Base-by-base conservation (phyloP, 2,888 invertebrate genomes). In the Sphaerophoria rueppellii region DNA sequence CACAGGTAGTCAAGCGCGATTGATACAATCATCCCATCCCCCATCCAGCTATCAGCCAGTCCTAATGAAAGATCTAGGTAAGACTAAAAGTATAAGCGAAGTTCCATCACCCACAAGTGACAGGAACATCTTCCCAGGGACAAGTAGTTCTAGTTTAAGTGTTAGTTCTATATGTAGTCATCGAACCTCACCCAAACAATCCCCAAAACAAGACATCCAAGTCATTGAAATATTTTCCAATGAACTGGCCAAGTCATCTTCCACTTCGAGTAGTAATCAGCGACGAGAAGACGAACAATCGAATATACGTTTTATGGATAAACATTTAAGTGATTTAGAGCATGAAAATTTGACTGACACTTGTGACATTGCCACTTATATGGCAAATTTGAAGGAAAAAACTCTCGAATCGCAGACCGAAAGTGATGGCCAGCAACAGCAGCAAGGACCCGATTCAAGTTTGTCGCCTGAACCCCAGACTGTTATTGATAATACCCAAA, bases 1-100 rank as follows among this genome's bases (percentile, higher is more conserved):
- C 92, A 97, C 97, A 70, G 96, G 98, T 90, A 97, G 97, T 91
- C 97, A 97, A 93, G 97, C 98, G 81, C 95, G 97, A 89, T 95
- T 98, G 90, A 97, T 98, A 91, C 98, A 98, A 93, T 97, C 98
- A 88, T 98, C 98, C 88, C 96, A 98, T 92, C 97, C 97, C 90
- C 98, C 98, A 80, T 95, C 97, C 89, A 96, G 96, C 92, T 98
- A 97, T 93, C 97, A 98, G 89, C 97, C 98, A 79, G 95, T 96
- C 88, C 95, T 95, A 92, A 95, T 96, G 90, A 96, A 96, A 93
- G 97, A 97, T 93, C 93, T 97, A 94, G 97, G 97, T 97, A 96
- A 95, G 96, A 90, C 87, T 88, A 89, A 88, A 86, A 88, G 88
- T 87, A 87, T 87, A 87, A 87, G 87, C 70, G 88, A 89, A 87